Conservation (phyloP, 92 coral and sea anemone genomes). For the Zoanthus gigantus region DNA sequence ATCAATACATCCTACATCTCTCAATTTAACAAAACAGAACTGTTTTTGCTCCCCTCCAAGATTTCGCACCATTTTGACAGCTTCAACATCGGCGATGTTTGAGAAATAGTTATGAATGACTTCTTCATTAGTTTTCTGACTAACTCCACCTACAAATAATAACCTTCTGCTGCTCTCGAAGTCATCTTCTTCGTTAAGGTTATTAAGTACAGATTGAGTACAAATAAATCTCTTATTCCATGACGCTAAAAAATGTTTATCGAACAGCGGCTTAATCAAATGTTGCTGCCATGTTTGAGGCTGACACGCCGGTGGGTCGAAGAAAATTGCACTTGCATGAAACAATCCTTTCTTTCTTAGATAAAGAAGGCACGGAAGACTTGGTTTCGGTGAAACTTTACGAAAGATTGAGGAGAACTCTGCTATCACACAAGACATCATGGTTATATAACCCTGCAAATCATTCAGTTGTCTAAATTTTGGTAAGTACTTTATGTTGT, state of each 20-base stretch:
- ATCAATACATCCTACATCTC: constrained; percentile 31
- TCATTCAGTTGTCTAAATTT: not conserved
- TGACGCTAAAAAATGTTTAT: not conserved
- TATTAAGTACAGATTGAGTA: not conserved
- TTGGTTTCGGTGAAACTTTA: not conserved
- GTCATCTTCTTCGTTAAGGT: constrained; percentile 28
- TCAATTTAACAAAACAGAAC: constrained; percentile 36
- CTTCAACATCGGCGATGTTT: constrained; percentile 37
- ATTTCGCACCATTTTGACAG: constrained; percentile 25
- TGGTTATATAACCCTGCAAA: not conserved
- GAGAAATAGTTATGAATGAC: constrained; percentile 36
- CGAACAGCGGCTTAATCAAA: not conserved
- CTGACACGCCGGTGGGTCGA: not conserved
- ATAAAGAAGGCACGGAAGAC: not conserved
- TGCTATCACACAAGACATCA: constrained; percentile 6
- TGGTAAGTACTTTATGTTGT: not conserved
- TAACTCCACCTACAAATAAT: constrained; percentile 51
- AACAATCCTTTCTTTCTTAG: not conserved
- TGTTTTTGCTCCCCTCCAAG: constrained; percentile 43
- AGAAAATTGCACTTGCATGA: not conserved
- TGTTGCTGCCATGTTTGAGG: not conserved
- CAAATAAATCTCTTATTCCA: not conserved
- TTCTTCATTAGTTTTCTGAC: constrained; percentile 29
- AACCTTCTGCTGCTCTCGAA: constrained; percentile 30
- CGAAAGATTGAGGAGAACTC: not conserved